Base-by-base conservation (phyloP, 2,113 vertebrate genomes). In the Rhineura floridana region DNA sequence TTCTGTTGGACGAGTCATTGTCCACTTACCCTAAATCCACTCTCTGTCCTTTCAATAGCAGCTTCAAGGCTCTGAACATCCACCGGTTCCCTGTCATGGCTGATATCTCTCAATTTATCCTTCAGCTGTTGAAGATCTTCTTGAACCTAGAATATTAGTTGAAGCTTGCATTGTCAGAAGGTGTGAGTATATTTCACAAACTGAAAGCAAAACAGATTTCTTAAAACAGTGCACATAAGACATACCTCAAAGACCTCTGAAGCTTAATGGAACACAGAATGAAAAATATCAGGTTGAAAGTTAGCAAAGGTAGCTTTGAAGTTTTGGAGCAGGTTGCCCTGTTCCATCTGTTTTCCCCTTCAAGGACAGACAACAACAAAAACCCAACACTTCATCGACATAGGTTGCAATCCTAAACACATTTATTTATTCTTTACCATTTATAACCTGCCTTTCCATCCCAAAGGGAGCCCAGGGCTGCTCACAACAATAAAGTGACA, bases 41-140 rank as follows among this genome's bases (percentile, higher is more conserved):
- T 83, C 89, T 98, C 97, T 63, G 97, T 96, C 84, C 95, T 97
- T 88, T 87, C 83, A 62, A 94, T 95, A 0, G 96, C 96, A 25
- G 92, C 87, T 94, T 97, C 93, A 79, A 98, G 93, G 75, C 93
- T 84, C 67, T 96, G 88, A 88, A 97, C 73, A 87, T 97, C 95
- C 91, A 96, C 23, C 0, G 76, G 52, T 76, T 93, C 72, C 33
- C 8, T 89, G 50, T 84, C 93, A 81, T 84, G 36, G 50, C 25
- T 85, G 21, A 23, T 88, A 30, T 93, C 92, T 70, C 94, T 88
- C 90, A 97, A 89, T 87, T 95, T 95, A 8, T 91, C 92, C 93
- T 91, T 96, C 88, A 98, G 93, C n/a, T 97, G 91, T 48, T 85
- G 92, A 90, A 98, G 93, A 76, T 98, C 97, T 78, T 97, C 96